Base-by-base conservation (phyloP, 2,113 vertebrate species). In the Poeciliopsis turrubarensis region DNA sequence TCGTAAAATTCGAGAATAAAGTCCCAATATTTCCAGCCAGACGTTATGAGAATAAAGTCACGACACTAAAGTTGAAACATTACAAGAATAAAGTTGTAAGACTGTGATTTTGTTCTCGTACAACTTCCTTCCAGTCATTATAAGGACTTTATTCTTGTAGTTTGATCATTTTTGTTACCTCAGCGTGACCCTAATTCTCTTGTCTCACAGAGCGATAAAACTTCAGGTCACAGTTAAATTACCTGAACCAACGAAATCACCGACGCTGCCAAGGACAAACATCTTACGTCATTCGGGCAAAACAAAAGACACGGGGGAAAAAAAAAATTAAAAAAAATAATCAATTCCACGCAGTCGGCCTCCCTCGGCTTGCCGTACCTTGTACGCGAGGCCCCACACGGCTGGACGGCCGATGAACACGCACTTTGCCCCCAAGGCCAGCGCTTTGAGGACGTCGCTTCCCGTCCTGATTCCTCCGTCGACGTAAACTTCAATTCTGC, bases 381-480 rank as follows among this genome's bases (percentile, higher is more conserved):
- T 97, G 88, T 95, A 98, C 63, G 97, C 94, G 1, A 98, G 96
- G 61, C 97, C 97, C 97, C 98, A 98, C 0, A 99, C 90, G 12
- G 96, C 94, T 5, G 98, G 97, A 39, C 97, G 95, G 54, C 97
- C 97, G 65, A 99, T 94, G 82, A 98, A 99, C 75, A 98, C 93
- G 0, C 97, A 98, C 89, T 95, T 98, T 54, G 97, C 97, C 60
- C 97, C 98, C 26, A 99, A 89, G 54, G 97, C 97, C 84, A 99
- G 68, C 0, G 97, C 95, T 87, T 99, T 98, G 37, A 99, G 75
- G 1, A 99, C 95, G 0, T 99, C 97, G 0, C 94, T 96, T 81
- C 98, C 97, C 6, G 96, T 97, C 37, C 97, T 93, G 88, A 99
- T 92, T 12, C 97, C 98, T 8, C 97, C 97, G 1, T 98, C 97